These are phyloP conservation scores for Euclidia mi DNA, from an alignment of 2,888 invertebrate genomes.

Conservation along the genomic window DNA sequence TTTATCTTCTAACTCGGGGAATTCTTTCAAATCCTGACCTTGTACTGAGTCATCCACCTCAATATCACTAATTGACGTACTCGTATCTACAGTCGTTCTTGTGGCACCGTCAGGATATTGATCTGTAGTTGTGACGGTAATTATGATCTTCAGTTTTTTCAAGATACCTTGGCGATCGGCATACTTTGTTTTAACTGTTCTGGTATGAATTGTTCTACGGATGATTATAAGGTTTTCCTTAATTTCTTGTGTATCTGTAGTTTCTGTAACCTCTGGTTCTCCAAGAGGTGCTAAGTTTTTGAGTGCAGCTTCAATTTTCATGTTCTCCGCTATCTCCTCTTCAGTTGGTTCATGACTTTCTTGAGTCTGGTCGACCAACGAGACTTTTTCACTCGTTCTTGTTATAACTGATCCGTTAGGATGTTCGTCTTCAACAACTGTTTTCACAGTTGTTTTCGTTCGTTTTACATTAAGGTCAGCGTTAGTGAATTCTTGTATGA, in stretches of 20 bases:
- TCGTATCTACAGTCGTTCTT: constrained; percentile 75
- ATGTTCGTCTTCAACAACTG: constrained; percentile 77
- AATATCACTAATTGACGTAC: constrained; percentile 74
- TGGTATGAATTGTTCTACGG: constrained; percentile 57
- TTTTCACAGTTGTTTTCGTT: constrained; percentile 75
- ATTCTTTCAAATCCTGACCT: constrained; percentile 63
- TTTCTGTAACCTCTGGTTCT: constrained; percentile 57
- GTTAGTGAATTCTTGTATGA: constrained; percentile 69
- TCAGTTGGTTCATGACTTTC: constrained; percentile 23
- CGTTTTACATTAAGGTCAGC: constrained; percentile 61
- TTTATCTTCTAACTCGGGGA: constrained; percentile 69
- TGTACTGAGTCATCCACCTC: constrained; percentile 55
- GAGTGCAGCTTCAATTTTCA: constrained; percentile 44
- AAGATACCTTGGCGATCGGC: constrained; percentile 52
- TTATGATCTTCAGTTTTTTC: constrained; percentile 69
- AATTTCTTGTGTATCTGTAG: constrained; percentile 55
- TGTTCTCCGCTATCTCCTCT: constrained; percentile 33
- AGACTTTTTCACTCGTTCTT: constrained; percentile 79
- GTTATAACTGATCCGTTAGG: constrained; percentile 79
- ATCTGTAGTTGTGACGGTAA: constrained; percentile 70
- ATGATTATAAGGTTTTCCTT: constrained; percentile 53
- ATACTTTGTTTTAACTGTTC: constrained; percentile 61
- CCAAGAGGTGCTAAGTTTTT: constrained; percentile 49
- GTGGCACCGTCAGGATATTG: constrained; percentile 74
- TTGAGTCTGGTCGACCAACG: constrained; percentile 69